These are phyloP conservation scores for Drosophila willistoni DNA, from an alignment of 1,140 invertebrate genomes.

Conservation along the genomic window DNA sequence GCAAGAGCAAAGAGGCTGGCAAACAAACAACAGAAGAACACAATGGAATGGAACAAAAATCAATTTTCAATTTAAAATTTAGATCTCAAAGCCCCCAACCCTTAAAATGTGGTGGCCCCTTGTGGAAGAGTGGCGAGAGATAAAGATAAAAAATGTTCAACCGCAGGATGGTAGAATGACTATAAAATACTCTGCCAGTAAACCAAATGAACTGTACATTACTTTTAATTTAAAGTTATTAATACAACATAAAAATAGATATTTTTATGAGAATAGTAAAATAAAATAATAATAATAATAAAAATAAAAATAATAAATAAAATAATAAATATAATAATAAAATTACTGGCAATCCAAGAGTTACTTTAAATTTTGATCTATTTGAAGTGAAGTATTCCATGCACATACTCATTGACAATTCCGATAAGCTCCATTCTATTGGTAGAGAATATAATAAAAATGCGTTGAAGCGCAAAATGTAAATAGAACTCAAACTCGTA, in stretches of 20 bases:
- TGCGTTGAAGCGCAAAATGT: constrained; percentile 73
- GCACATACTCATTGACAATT: no score
- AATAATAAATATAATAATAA: no score
- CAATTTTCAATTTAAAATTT: constrained; percentile 81
- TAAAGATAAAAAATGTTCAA: neutral
- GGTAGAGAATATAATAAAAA: constrained; percentile 60
- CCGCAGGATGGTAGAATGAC: neutral
- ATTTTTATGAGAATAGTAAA: no score
- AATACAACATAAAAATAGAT: no score
- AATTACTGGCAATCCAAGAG: no score
- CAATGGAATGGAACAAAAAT: constrained; percentile 56
- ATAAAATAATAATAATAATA: no score
- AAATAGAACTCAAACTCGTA: constrained; percentile 55
- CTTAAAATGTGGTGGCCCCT: neutral
- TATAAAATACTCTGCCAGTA: neutral
- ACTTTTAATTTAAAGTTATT: no score
- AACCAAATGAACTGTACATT: no score
- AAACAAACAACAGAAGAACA: constrained; percentile 14
- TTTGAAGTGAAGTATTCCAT: no score
- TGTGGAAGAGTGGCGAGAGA: constrained; percentile 4
- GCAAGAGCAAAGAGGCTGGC: neutral
- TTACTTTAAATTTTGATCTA: no score
- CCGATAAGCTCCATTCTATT: neutral
- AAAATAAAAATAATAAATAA: no score
- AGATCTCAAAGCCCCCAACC: constrained; percentile 47